Evolutionary conservation across 2,113 vertebrate genomes (phyloP), one percentile per base, ranked within the genome.

Genomic region (Xenotilapia leptura): DNA sequence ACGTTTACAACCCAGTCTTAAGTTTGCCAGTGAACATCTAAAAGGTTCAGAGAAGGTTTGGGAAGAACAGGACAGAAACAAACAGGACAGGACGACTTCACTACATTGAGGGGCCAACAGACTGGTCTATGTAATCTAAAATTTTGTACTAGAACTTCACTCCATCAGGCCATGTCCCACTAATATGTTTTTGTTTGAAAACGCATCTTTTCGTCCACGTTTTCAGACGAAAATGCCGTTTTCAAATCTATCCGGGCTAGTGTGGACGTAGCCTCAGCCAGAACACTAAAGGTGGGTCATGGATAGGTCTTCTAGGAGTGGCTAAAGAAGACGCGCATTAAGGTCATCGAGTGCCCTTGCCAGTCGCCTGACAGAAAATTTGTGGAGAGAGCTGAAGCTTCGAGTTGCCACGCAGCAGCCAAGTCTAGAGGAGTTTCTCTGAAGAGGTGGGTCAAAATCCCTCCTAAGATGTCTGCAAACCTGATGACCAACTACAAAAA

Each of bases 201-300:
- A 58, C 0, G 14, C 56, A 58, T 31, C 26, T 31, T 58, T 58
- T 5, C 4, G 7, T 60, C 56, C 56, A 60, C 26, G 1, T 58
- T 58, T 56, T 56, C 23, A 56, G 7, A 28, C 12, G 0, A 58
- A 58, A 58, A 58, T 1, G 2, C 0, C 1, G 1, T 15, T 28
- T 58, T 58, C 55, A 58, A 31, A 58, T 56, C 13, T 56, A 56
- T 28, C 55, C 2, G 4, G 55, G 4, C 23, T 1, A 28, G 3
- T 58, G 26, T 58, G 55, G 55, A 28, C 3, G 13, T 28, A 58
- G 26, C 55, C 58, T 62, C 58, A 36, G 58, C 15, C 58, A 62
- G 31, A 62, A 62, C 58, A 36, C 31, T 62, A 19, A n/a, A 36
- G 6, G 9, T 60, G 28, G 9, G 31, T 33, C 28, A 62, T 6